phyloP scores from a whole-genome alignment of 2,888 invertebrate species.

The Aethes cnicana region DNA sequence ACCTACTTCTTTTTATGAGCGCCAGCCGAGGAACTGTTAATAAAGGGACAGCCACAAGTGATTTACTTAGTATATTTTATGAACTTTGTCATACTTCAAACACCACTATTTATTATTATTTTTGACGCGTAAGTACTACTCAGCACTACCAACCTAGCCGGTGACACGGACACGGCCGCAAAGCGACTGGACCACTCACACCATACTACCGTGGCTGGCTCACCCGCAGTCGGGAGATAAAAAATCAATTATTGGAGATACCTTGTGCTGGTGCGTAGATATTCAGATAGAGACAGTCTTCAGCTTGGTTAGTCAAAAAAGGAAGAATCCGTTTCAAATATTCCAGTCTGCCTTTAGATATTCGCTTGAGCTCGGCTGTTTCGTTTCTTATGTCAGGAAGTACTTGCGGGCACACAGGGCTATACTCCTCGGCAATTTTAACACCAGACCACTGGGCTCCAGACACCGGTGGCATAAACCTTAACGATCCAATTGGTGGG shows the following conservation, averaged over 20 bases:
- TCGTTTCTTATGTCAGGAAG: conserved; percentile 93
- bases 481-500: conserved; percentile 92
- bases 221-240: too few species aligned
- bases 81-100: conserved; percentile 5
- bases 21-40: conserved; percentile 47
- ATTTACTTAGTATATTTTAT: conserved; percentile 21
- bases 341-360: conserved; percentile 94
- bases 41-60: conserved; percentile 20
- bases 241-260: conserved; percentile 69
- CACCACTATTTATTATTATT: background rate
- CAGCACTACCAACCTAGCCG: too few species aligned
- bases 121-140: background rate
- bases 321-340: conserved; percentile 94
- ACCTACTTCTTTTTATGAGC: conserved; percentile 63
- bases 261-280: conserved; percentile 98
- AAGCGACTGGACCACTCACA: too few species aligned
- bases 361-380: conserved; percentile 90
- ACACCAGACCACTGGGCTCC: conserved; percentile 96
- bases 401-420: conserved; percentile 96
- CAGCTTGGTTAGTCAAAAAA: conserved; percentile 94
- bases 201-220: too few species aligned
- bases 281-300: conserved; percentile 98
- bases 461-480: conserved; percentile 98
- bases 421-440: conserved; percentile 92
- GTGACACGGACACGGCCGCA: too few species aligned